Evolutionary conservation across 2,797 vertebrate genomes (phyloP).

Genomic region (Catharus ustulatus): DNA sequence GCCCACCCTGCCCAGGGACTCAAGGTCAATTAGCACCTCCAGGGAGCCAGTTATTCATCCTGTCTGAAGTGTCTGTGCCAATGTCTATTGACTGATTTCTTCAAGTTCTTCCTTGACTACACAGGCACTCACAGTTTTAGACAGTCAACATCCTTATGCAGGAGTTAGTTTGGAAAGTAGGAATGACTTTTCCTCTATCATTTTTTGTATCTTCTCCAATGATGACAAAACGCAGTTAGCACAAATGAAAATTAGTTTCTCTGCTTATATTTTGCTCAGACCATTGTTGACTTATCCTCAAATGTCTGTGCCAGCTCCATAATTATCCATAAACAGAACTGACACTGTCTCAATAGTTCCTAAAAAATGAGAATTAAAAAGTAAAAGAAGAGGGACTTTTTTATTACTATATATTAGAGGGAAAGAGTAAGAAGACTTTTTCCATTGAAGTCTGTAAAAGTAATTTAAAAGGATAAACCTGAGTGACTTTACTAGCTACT

Average conservation of each 20-base stretch:
- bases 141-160: neutral
- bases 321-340: neutral
- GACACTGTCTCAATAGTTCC: neutral
- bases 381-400: neutral
- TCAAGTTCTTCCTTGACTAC: neutral
- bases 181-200: neutral
- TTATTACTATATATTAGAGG: neutral
- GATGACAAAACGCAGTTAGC: neutral
- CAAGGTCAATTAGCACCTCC: no score
- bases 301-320: neutral
- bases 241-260: neutral
- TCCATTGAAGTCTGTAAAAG: neutral
- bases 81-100: neutral
- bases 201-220: neutral
- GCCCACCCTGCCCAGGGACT: neutral
- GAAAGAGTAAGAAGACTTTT: neutral
- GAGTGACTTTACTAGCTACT: neutral
- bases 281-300: neutral
- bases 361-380: neutral
- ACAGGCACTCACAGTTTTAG: neutral
- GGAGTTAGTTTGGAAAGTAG: neutral
- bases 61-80: neutral
- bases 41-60: neutral
- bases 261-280: neutral
- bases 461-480: slow-evolving; percentile 2